These are phyloP conservation scores for Phlogophora meticulosa DNA, from an alignment of 2,888 invertebrate genomes.

Conservation along the genomic window DNA sequence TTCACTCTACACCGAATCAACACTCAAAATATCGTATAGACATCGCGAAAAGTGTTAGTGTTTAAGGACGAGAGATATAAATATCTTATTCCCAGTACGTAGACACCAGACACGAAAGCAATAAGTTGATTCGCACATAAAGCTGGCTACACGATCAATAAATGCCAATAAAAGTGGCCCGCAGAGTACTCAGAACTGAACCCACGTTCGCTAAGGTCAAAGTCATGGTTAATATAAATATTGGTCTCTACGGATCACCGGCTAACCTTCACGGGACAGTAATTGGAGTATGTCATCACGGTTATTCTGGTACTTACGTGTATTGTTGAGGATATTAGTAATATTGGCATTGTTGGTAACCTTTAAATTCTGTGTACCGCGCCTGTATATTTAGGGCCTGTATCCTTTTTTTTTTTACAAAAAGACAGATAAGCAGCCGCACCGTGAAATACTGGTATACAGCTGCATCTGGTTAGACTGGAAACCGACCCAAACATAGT, in stretches of 20 bases:
- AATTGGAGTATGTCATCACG: slow-evolving; percentile 45
- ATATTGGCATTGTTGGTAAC: not conserved
- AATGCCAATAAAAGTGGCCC: slow-evolving; percentile 41
- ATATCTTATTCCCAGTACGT: slow-evolving; percentile 15
- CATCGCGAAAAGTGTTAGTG: not conserved
- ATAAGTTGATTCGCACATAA: slow-evolving; percentile 52
- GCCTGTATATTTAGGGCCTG: not conserved
- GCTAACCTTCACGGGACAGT: slow-evolving; percentile 47
- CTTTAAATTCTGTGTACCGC: not conserved
- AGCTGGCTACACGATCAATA: slow-evolving; percentile 53
- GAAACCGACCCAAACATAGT: too few relatives aligned
- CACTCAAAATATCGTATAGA: not conserved
- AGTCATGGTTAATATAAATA: slow-evolving; percentile 51
- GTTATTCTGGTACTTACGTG: slow-evolving; percentile 3
- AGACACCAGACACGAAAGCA: slow-evolving; percentile 28
- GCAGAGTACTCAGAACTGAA: slow-evolving; percentile 28
- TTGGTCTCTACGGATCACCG: slow-evolving; percentile 49
- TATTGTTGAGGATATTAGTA: slow-evolving; percentile 7
- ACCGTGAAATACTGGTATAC: too few relatives aligned
- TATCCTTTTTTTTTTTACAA: not conserved
- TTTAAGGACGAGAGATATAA: not conserved
- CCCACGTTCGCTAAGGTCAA: slow-evolving; percentile 45
- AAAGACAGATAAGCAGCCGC: too few relatives aligned
- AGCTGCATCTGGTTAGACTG: too few relatives aligned
- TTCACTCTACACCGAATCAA: not conserved